phyloP scores from a whole-genome alignment of 2,113 vertebrate genomes.

The Leucoraja erinaceus region DNA sequence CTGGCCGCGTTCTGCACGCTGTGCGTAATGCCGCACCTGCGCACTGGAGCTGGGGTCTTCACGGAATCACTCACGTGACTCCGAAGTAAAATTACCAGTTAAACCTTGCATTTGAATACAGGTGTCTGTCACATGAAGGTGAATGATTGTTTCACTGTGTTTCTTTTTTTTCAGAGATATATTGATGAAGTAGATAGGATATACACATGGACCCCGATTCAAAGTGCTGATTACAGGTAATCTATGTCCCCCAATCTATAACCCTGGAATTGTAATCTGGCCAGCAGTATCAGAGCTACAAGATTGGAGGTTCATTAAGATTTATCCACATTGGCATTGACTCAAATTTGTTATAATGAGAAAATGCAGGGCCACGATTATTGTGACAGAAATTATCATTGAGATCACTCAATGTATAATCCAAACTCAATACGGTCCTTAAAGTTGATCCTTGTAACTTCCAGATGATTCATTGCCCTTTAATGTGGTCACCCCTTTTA shows the following conservation, averaged over 20 bases:
- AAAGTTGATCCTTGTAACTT: too few relatives aligned
- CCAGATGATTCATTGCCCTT: not conserved
- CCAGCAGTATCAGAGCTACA: constrained; percentile 33
- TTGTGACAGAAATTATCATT: not conserved
- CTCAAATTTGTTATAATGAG: not conserved
- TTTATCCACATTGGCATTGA: not conserved
- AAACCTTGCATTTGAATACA: not conserved
- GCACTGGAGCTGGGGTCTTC: too few relatives aligned
- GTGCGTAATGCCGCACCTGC: too few relatives aligned
- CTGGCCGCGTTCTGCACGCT: too few relatives aligned
- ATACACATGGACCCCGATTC: constrained; percentile 90
- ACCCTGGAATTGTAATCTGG: not conserved
- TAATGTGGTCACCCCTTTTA: not conserved
- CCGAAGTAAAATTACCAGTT: too few relatives aligned
- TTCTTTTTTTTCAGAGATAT: constrained; percentile 68
- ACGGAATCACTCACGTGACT: too few relatives aligned
- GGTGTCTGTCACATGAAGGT: not conserved
- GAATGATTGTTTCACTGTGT: not conserved
- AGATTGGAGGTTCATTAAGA: not conserved
- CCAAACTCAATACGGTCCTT: too few relatives aligned
- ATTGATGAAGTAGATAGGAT: constrained; percentile 82
- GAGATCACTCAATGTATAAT: too few relatives aligned
- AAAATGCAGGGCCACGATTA: not conserved
- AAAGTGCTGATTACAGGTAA: constrained; percentile 96
- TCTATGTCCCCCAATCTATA: constrained; percentile 18